Base-by-base conservation (phyloP, 2,888 invertebrate genomes). In the Hoplodrina blanda region DNA sequence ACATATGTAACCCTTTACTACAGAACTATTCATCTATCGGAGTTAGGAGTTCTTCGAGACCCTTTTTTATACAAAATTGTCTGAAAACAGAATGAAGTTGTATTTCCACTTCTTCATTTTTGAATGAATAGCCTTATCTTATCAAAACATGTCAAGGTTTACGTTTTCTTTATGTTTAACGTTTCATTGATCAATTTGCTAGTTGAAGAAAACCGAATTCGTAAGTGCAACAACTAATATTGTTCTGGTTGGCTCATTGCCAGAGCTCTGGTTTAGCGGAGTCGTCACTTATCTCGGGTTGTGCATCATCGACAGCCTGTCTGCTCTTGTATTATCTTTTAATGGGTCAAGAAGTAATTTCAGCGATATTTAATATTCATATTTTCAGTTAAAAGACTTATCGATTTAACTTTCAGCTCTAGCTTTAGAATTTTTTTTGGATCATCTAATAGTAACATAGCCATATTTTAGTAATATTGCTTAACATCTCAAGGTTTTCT, bases 141-240 rank as follows among this genome's bases (percentile, higher is more conserved):
- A 76, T 74, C 80, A 46, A 75, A 61, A 61, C 30, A 57, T 75
- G 76, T 69, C 80, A 80, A 69, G 76, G 76, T 64, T 20, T 55
- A 44, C 33, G 52, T 55, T 79, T 54, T 59, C 17, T 55, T 68
- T n/a, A 46, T 61, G 33, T 10, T 17, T 53, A 69, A 57, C 20
- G n/a, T 61, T 76, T 80, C 69, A 80, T 76, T 74, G 33, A 80
- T 63, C 33, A 78, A 60, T 62, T 64, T 55, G 8, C 20, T 46
- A 37, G 44, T 44, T 50, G 6, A 49, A 59, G 56, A 11, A 55
- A 20, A 57, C 17, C 6, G 25, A 41, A 67, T 61, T 62, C 6
- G 54, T 44, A 55, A 55, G 17, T 37, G 33, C 37, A 52, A 52
- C 74, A 60, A 15, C 17, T 56, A 74, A 44, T 53, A n/a, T 52